Percentiles rank a stretch among this genome's conserved stretches.
Conservation (phyloP, 2,113 vertebrate species). For the Nanorana parkeri region DNA sequence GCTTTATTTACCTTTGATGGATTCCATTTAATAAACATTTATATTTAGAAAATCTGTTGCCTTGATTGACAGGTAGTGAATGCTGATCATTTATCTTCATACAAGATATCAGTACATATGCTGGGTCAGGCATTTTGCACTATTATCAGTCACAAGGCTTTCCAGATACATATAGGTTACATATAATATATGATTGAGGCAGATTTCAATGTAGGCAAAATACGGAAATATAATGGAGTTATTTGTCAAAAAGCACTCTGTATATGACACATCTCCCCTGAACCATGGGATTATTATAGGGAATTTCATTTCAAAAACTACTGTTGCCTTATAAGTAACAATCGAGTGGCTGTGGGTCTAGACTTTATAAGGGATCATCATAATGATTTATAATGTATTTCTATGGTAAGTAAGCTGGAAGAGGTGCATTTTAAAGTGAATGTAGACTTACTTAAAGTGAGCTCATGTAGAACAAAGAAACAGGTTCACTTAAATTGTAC, state of each 20-base stretch:
- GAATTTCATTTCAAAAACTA: background rate
- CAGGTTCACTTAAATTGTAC: no score
- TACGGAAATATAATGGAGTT: background rate
- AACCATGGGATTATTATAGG: background rate
- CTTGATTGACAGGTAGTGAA: background rate
- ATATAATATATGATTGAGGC: background rate
- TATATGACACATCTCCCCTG: background rate
- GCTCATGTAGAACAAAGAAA: no score
- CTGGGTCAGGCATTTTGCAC: background rate
- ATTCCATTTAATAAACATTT: background rate
- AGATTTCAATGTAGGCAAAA: background rate
- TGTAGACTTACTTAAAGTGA: no score
- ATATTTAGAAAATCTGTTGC: background rate
- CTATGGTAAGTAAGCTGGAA: no score
- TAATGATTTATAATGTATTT: no score
- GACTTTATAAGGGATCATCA: no score
- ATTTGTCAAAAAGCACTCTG: constrained; percentile 7
- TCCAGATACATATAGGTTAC: background rate
- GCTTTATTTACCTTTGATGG: background rate
- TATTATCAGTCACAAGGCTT: background rate
- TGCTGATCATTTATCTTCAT: background rate
- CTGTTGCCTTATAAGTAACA: background rate
- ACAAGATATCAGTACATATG: background rate
- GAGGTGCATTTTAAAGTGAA: no score
- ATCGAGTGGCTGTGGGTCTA: background rate